Conservation (phyloP, 2,888 invertebrate species). For the Acleris sparsana region DNA sequence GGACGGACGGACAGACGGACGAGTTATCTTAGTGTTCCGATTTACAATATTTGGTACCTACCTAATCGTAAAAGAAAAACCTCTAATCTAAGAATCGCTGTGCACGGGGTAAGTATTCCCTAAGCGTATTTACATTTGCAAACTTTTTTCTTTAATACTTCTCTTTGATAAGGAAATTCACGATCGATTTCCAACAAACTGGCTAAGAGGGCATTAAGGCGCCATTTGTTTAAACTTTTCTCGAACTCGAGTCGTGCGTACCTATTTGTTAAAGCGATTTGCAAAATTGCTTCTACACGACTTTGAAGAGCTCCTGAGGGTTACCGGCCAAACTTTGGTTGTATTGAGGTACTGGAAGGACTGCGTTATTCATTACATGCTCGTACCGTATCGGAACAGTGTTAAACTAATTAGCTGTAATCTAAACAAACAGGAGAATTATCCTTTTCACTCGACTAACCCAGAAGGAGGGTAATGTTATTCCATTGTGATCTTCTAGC, state of each 20-base stretch:
- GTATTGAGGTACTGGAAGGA: constrained; percentile 50
- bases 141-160: constrained; percentile 15
- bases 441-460: too few species aligned
- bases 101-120: neutral
- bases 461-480: too few species aligned
- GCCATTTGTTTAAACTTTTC: constrained; percentile 60
- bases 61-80: neutral
- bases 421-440: too few species aligned
- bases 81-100: neutral
- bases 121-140: constrained; percentile 7
- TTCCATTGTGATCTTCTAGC: too few species aligned
- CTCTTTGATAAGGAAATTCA: constrained; percentile 43
- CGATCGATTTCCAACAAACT: constrained; percentile 58
- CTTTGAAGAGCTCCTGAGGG: constrained; percentile 45
- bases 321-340: constrained; percentile 56
- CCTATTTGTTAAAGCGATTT: constrained; percentile 61
- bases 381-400: too few species aligned
- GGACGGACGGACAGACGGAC: too few species aligned
- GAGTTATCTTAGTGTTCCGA: too few species aligned
- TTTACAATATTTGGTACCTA: too few species aligned
- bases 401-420: too few species aligned
- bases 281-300: constrained; percentile 61
- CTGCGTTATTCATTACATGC: constrained; percentile 10
- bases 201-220: constrained; percentile 56
- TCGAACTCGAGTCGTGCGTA: constrained; percentile 59